Base-by-base conservation (phyloP, 2,888 invertebrate genomes). In the Molorchus minor region DNA sequence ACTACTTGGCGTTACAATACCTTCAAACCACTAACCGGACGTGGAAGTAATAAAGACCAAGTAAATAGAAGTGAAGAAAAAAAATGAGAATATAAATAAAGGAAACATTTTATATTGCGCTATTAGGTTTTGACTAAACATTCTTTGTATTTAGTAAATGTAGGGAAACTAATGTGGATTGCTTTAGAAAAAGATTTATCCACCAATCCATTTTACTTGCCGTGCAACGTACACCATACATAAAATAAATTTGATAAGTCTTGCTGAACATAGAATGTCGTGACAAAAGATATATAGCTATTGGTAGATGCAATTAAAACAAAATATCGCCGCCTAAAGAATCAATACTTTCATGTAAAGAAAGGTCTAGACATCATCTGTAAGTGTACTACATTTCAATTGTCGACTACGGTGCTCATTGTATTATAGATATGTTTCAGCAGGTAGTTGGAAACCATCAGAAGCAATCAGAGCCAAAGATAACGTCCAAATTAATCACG, bases 121-220 rank as follows among this genome's bases (percentile, higher is more conserved):
- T 49, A 49, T 40, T 40, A 49, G 21, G 38, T 49, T 49, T 49
- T 49, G 49, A 49, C 49, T 49, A 49, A 49, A 49, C 49, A 38
- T 38, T 38, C 49, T 49, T 49, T 49, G 49, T 49, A 49, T 20
- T 49, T 49, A 49, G 25, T n/a, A 49, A 49, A 49, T 49, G 49
- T 49, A 49, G 38, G 38, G 49, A 49, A 36, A 49, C 49, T 49
- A 49, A 49, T 49, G 49, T 49, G 49, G 25, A 49, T 49, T 49
- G 38, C 38, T 49, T 49, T 49, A 49, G 38, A 49, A 49, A 49
- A 49, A 49, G 49, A 49, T 49, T 49, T 49, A 49, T 49, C 38
- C 13, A 38, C 36, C 49, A 49, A 25, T 49, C 25, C 49, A 36
- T 25, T 49, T 47, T 25, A 21, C 13, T 25, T 13, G 13, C 12